A percentile compares a stretch with the other conserved stretches of the same genome.
Conservation (phyloP, 2,797 vertebrate species). For the Threskiornis aethiopicus region DNA sequence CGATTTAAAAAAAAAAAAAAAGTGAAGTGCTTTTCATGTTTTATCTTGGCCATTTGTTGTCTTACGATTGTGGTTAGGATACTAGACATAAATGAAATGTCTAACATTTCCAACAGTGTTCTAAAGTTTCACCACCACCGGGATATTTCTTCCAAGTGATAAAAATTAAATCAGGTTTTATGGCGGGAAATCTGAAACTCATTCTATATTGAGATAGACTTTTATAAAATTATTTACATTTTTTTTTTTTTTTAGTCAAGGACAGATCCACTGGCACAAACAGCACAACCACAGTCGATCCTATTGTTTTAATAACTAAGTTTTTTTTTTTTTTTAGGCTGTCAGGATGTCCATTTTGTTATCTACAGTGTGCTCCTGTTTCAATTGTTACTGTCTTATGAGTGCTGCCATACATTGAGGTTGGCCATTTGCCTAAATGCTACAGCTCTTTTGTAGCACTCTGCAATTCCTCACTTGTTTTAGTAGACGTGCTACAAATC, state of each 20-base stretch:
- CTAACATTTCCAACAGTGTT: background rate
- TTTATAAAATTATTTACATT: constrained; percentile 76
- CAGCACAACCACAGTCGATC: constrained; percentile 72
- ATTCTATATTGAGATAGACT: constrained; percentile 4
- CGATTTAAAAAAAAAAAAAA: background rate
- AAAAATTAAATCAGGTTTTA: background rate
- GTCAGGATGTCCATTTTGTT: background rate
- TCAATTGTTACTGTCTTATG: background rate
- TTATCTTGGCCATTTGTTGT: background rate
- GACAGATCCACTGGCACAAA: constrained; percentile 59
- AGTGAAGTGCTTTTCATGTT: background rate
- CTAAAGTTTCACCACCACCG: background rate
- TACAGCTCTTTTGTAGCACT: background rate
- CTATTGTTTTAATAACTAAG: constrained; percentile 58
- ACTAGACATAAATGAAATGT: background rate
- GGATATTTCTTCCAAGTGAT: background rate
- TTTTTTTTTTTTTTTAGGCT: constrained; percentile 1
- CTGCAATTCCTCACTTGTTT: background rate
- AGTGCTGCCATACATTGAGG: background rate
- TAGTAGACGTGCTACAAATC: background rate
- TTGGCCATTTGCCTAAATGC: background rate
- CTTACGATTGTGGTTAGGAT: background rate
- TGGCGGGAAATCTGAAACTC: background rate
- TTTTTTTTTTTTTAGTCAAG: constrained; percentile 80
- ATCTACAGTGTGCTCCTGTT: background rate